Evolutionary conservation across 2,113 vertebrate species (phyloP), one percentile per base, ranked within the genome.

Genomic region (Strix uralensis): DNA sequence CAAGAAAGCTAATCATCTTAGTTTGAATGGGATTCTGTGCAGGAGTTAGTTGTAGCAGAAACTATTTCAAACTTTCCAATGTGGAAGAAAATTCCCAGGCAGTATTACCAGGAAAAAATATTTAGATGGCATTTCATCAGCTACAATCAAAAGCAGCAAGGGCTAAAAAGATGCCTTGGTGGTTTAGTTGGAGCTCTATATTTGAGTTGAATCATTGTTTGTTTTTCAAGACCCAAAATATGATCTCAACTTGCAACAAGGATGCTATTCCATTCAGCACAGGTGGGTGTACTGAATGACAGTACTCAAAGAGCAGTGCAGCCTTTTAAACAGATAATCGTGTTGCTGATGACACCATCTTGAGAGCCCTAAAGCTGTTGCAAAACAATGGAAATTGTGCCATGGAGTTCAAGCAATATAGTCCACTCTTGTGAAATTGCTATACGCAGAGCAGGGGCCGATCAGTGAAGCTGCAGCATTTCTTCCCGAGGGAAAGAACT

Each of bases 351-450:
- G 75, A 94, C 74, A 90, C 71, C 71, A 34, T 86, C 91, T 82
- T 47, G 85, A 88, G 78, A 88, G 79, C 58, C 44, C 66, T 40
- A 57, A 77, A 92, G 87, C 74, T 95, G 79, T 66, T 94, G 92
- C 69, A 92, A 95, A 94, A 92, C 81, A 90, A 49, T 86, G 79
- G 81, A 92, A 95, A 83, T 90, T 55, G 78, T 77, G 79, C 40
- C 66, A 38, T 0, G 0, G 81, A 69, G 91, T 93, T 96, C 81
- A 91, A 77, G 92, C 81, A 92, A 22, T 86, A 59, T 1, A 62
- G 88, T 69, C 20, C 72, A 5, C 78, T 58, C 44, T 70, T 86
- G 88, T 90, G 92, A 92, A 90, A 96, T 91, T 71, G 91, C 93
- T 92, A 16, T 52, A 63, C 55, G 15, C 66, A 70, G 87, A 77